A percentile compares a stretch with the other conserved stretches of the same genome.
Evolutionary conservation across 2,888 invertebrate species (phyloP).

Genomic region (Harpalus rubripes): DNA sequence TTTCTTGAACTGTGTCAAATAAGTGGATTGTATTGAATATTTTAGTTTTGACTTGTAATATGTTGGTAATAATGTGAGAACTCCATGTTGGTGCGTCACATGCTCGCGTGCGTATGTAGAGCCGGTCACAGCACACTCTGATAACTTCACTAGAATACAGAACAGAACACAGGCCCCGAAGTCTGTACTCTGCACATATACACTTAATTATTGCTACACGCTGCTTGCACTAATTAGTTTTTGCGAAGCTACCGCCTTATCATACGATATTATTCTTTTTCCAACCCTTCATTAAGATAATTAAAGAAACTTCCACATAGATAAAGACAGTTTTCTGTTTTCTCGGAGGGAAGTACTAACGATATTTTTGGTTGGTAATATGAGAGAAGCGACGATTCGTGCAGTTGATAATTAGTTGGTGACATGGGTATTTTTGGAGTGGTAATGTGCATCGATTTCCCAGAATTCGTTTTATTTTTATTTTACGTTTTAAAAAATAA

Average conservation of each 20-base stretch:
- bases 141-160: slow-evolving; percentile 52
- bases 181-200: slow-evolving; percentile 14
- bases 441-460: slow-evolving; percentile 15
- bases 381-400: slow-evolving; percentile 14
- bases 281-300: slow-evolving; percentile 62
- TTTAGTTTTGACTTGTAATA: neutral
- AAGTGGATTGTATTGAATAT: neutral
- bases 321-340: slow-evolving; percentile 13
- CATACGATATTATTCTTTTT: slow-evolving; percentile 50
- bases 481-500: neutral
- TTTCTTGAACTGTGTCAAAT: neutral
- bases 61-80: neutral
- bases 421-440: slow-evolving; percentile 24
- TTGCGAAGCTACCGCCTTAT: slow-evolving; percentile 46
- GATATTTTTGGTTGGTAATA: slow-evolving; percentile 38
- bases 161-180: slow-evolving; percentile 41
- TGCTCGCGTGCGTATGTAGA: slow-evolving; percentile 63
- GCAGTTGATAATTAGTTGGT: slow-evolving; percentile 31
- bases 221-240: slow-evolving; percentile 65
- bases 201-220: slow-evolving; percentile 61
- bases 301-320: slow-evolving; percentile 29
- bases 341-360: neutral
- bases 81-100: slow-evolving; percentile 2
- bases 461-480: neutral
- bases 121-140: slow-evolving; percentile 55